Evolutionary conservation across 2,888 invertebrate species (phyloP).

Genomic region (Epistrophe grossulariae): DNA sequence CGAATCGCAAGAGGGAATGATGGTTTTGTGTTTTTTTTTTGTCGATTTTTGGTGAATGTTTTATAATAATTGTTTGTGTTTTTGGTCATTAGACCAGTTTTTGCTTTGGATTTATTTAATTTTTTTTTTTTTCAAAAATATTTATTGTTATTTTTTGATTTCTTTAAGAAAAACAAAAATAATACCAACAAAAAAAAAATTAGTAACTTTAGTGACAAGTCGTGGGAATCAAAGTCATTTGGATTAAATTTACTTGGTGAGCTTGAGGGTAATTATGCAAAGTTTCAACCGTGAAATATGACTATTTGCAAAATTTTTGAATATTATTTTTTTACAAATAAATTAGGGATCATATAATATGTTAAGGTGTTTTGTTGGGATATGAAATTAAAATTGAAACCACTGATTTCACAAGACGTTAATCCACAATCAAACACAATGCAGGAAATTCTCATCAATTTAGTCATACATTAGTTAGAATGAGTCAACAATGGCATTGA

Average conservation of each 20-base stretch:
- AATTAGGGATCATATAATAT: slow-evolving; percentile 54
- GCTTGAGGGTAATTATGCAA: slow-evolving; percentile 49
- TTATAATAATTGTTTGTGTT: slow-evolving; percentile 65
- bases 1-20: slow-evolving; percentile 27
- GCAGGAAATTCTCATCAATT: slow-evolving; percentile 44
- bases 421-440: not conserved
- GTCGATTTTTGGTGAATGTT: slow-evolving; percentile 29
- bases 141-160: slow-evolving; percentile 53
- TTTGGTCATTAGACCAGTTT: slow-evolving; percentile 51
- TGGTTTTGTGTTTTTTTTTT: not conserved
- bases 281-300: slow-evolving; percentile 62
- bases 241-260: not conserved
- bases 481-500: slow-evolving; percentile 1
- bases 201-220: slow-evolving; percentile 48
- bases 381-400: slow-evolving; percentile 26
- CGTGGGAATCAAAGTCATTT: slow-evolving; percentile 59
- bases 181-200: not conserved
- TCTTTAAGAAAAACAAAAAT: not conserved
- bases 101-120: slow-evolving; percentile 45
- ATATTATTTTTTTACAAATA: slow-evolving; percentile 48
- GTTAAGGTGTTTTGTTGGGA: slow-evolving; percentile 44
- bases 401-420: not conserved
- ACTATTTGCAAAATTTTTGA: slow-evolving; percentile 57
- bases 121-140: slow-evolving; percentile 23
- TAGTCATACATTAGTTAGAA: not conserved